Evolutionary conservation across 2,797 vertebrate species (phyloP), one percentile per base, ranked within the genome.

Genomic region (Cuniculus paca): DNA sequence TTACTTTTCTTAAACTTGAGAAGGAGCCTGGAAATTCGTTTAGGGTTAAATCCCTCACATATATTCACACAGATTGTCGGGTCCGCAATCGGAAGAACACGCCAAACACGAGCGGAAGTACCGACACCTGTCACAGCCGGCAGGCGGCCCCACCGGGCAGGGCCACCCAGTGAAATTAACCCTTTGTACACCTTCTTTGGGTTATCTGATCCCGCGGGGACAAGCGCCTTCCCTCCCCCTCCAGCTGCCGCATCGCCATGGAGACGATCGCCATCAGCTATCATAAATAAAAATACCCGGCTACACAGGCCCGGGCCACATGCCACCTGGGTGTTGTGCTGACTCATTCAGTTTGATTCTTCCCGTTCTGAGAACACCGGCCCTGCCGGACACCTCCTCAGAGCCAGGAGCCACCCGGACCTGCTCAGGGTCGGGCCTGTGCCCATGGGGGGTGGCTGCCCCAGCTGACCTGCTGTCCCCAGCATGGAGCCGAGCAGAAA

Each of bases 271-370:
- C 98, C 98, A 98, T 98, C 98, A 98, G 98, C 98, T 95, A 98
- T 96, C 96, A 97, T 98, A 98, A 99, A 99, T 99, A 98, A 98
- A 99, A 99, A 98, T 98, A 98, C 98, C 98, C 95, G 92, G 95
- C 97, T 22, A 97, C 96, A 87, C 93, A 86, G 78, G 88, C 97
- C 97, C 92, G 90, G 82, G 34, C 98, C 98, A 98, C 98, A 98
- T 98, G 98, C 98, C 98, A 90, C 97, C 96, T 72, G 97, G 97
- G 96, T 96, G 92, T 0, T 0, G 96, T 98, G 98, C 98, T 98
- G 98, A 86, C 96, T 88, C 0, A 79, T 93, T 97, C 97, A 96
- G 93, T 83, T 36, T 58, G 34, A 94, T 86, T 34, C 63, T 34
- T 28, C 65, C 52, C 34, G 0, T 70, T 82, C 81, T 26, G 14